Percentiles rank a stretch among this genome's conserved stretches.
Conservation (phyloP, 2,113 vertebrate genomes). For the Actinemys pallida region DNA sequence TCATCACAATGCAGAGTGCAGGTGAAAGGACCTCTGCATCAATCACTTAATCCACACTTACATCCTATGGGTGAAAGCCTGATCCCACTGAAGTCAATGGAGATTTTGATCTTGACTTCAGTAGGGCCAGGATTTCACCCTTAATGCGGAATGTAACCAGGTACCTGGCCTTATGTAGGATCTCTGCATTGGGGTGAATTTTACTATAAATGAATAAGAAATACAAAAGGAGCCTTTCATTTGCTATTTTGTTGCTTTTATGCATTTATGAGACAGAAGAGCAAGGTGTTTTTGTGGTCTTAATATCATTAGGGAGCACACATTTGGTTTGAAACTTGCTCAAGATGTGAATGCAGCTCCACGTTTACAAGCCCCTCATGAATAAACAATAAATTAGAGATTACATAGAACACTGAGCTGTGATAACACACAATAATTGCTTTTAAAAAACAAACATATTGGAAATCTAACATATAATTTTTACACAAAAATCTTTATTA, state of each 20-base stretch:
- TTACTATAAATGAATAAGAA: background rate
- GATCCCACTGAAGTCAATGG: background rate
- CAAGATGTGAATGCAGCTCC: background rate
- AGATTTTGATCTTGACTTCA: background rate
- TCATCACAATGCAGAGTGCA: background rate
- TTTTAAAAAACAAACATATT: background rate
- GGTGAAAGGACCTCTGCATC: background rate
- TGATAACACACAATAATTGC: background rate
- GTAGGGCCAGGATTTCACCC: accelerated
- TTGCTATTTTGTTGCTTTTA: background rate
- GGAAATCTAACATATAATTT: background rate
- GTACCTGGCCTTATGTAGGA: background rate
- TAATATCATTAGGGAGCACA: background rate
- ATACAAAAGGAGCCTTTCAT: background rate
- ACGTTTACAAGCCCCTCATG: background rate
- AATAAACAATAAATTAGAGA: background rate
- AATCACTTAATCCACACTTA: background rate
- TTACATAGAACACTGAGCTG: background rate
- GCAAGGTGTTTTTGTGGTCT: background rate
- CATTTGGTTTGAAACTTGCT: background rate
- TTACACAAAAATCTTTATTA: background rate
- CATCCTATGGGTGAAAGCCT: background rate
- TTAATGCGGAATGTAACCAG: background rate
- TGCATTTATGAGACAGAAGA: background rate
- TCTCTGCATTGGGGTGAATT: background rate